phyloP scores from a whole-genome alignment of 2,113 vertebrate genomes.

The Antechinus stuartii region DNA sequence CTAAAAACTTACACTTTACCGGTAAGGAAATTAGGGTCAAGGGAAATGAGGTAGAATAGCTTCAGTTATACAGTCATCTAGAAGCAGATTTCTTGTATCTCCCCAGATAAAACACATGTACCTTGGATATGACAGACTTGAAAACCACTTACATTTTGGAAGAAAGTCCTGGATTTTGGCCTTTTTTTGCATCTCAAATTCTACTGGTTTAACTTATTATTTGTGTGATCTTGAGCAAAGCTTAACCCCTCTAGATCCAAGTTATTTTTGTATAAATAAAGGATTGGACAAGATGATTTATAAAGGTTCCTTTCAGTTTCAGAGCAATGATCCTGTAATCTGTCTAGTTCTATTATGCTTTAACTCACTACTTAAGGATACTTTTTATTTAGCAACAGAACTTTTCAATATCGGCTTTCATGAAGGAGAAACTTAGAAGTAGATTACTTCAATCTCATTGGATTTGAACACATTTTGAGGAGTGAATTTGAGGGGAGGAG shows the following conservation, averaged over 20 bases:
- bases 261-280: background rate
- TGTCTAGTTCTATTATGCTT: background rate
- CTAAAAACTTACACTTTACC: too few species aligned
- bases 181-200: background rate
- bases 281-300: background rate
- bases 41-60: too few species aligned
- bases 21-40: too few species aligned
- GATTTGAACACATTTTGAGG: constrained; percentile 1
- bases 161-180: background rate
- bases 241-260: background rate
- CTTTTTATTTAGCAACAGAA: background rate
- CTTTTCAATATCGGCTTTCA: background rate
- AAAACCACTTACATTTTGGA: background rate
- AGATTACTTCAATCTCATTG: background rate
- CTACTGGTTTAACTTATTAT: background rate
- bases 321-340: background rate
- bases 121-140: background rate
- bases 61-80: too few species aligned
- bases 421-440: background rate
- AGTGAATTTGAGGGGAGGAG: fast-evolving
- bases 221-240: background rate
- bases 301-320: background rate
- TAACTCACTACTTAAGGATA: background rate
- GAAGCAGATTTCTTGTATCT: too few species aligned
- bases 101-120: too few species aligned